Percentiles rank a stretch among this genome's conserved stretches.
Conservation (phyloP, 2,888 invertebrate species). For the Drosophila neutralis region DNA sequence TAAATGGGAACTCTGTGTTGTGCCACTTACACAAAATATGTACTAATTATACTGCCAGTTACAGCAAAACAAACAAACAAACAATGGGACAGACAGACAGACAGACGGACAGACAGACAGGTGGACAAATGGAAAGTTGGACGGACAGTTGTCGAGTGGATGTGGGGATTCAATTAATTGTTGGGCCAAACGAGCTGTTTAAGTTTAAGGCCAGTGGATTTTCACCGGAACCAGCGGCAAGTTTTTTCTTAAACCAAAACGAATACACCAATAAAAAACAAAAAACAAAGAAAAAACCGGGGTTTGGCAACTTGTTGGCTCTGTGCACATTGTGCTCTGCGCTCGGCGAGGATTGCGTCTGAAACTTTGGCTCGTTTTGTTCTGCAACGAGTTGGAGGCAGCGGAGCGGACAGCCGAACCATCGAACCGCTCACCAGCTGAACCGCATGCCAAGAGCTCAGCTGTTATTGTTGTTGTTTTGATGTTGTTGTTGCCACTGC, state of each 20-base stretch:
- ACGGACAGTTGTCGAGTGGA: constrained; percentile 52
- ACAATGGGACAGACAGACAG: constrained; percentile 34
- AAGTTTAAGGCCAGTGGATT: constrained; percentile 59
- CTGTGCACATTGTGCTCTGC: neutral
- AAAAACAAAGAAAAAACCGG: neutral
- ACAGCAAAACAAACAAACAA: constrained; percentile 54
- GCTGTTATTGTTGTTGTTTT: constrained; percentile 62
- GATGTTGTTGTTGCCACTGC: constrained; percentile 25
- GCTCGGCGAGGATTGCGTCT: constrained; percentile 2
- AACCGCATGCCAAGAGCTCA: constrained; percentile 66
- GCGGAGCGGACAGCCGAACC: constrained; percentile 58
- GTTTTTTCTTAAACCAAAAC: constrained; percentile 32
- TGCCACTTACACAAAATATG: constrained; percentile 78
- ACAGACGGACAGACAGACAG: constrained; percentile 2
- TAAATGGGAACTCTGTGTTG: constrained; percentile 73
- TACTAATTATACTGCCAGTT: constrained; percentile 78
- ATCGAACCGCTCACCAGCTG: constrained; percentile 40
- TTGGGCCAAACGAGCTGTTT: constrained; percentile 65
- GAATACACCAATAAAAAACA: neutral
- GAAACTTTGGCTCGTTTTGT: constrained; percentile 57
- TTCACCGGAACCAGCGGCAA: constrained; percentile 72
- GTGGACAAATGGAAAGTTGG: constrained; percentile 1
- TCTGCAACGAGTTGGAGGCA: constrained; percentile 60
- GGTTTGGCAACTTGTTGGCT: constrained; percentile 3
- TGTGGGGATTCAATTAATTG: constrained; percentile 75